Conservation (phyloP, 2,797 vertebrate species). For the Nannoperca australis region DNA sequence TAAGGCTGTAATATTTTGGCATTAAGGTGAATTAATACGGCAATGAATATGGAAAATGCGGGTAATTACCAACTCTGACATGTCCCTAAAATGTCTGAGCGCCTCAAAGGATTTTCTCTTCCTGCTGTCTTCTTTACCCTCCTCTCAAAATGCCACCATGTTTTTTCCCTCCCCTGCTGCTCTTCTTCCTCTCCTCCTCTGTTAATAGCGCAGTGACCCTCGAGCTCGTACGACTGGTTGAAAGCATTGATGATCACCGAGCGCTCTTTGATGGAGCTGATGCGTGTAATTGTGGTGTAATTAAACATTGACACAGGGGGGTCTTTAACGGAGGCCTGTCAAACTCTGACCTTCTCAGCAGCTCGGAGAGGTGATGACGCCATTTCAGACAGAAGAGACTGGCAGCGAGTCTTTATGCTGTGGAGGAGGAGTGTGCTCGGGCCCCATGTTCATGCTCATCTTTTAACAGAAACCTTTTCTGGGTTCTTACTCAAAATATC, state of each 20-base stretch:
- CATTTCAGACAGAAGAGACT: neutral
- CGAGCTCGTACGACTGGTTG: slow-evolving; percentile 23
- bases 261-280: slow-evolving; percentile 58
- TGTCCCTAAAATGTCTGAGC: no score
- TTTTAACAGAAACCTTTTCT: neutral
- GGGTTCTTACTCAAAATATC: neutral
- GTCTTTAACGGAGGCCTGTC: slow-evolving; percentile 62
- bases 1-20: slow-evolving; percentile 85
- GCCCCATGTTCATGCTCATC: neutral
- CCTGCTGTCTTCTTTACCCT: slow-evolving; percentile 48
- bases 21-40: slow-evolving; percentile 84
- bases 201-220: slow-evolving; percentile 38
- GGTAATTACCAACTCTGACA: slow-evolving; percentile 79
- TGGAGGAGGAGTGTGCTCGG: neutral
- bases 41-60: slow-evolving; percentile 79
- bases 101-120: slow-evolving; percentile 65
- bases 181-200: slow-evolving; percentile 33
- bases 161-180: slow-evolving; percentile 8
- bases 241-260: slow-evolving; percentile 62
- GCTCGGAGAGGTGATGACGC: slow-evolving; percentile 27
- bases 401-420: neutral
- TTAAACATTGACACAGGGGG: slow-evolving; percentile 70
- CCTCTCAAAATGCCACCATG: slow-evolving; percentile 18
- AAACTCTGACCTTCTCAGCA: slow-evolving; percentile 60
- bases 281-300: slow-evolving; percentile 67